These are phyloP conservation scores for Rhabdomys pumilio DNA, from an alignment of 2,797 vertebrate genomes.

Conservation along the genomic window DNA sequence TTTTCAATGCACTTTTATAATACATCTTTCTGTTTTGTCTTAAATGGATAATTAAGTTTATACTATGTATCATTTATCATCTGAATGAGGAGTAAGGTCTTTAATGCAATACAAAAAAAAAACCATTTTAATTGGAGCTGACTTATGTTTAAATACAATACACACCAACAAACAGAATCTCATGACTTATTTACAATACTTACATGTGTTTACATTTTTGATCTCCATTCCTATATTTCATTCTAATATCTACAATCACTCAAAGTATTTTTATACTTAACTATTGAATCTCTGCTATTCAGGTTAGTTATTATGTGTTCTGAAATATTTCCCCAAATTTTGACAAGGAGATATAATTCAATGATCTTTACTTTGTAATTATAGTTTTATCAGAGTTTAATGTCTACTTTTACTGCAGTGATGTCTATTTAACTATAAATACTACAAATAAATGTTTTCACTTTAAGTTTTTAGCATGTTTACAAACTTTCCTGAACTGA, in stretches of 20 bases:
- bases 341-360: neutral
- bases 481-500: constrained; percentile 1
- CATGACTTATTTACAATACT: neutral
- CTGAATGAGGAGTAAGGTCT: neutral
- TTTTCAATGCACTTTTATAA: neutral
- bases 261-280: constrained; percentile 37
- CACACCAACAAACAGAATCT: neutral
- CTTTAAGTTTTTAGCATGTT: neutral
- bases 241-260: neutral
- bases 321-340: constrained; percentile 2
- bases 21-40: neutral
- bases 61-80: neutral
- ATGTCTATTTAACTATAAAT: constrained; percentile 54
- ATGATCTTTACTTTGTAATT: constrained; percentile 33
- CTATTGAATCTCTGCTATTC: neutral
- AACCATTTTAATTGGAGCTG: constrained; percentile 51
- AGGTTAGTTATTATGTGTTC: constrained; percentile 19
- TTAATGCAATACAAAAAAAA: neutral
- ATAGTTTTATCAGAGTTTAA: constrained; percentile 53
- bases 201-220: neutral
- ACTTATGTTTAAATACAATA: neutral
- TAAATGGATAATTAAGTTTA: constrained; percentile 39
- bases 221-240: neutral
- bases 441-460: constrained; percentile 37
- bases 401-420: constrained; percentile 23